phyloP scores from a whole-genome alignment of 2,888 invertebrate species.

The Lumbricus terrestris region DNA sequence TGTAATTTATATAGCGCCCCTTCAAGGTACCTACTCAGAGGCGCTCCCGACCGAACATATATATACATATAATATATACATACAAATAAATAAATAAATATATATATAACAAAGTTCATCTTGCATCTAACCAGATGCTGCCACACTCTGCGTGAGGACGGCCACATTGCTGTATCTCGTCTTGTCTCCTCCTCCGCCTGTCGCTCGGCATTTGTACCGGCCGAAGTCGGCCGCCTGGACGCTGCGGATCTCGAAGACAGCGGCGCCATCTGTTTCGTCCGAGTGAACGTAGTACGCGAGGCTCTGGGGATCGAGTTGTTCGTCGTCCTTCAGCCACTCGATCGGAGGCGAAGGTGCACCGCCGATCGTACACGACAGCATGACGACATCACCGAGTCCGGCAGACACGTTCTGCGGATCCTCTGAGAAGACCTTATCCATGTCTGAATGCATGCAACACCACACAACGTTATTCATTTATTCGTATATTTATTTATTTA shows the following conservation, averaged over 20 bases:
- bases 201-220: conserved; percentile 77
- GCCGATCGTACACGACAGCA: conserved; percentile 75
- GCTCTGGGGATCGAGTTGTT: conserved; percentile 62
- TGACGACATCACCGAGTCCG: conserved; percentile 78
- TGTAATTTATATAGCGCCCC: too few species aligned
- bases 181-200: conserved; percentile 67
- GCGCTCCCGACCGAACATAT: too few species aligned
- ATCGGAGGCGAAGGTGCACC: conserved; percentile 65
- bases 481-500: too few species aligned
- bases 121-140: not conserved
- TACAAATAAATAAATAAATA: too few species aligned
- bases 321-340: conserved; percentile 83
- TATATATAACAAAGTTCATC: too few species aligned
- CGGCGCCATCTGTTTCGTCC: conserved; percentile 61
- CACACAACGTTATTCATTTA: too few species aligned
- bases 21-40: too few species aligned
- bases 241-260: conserved; percentile 85
- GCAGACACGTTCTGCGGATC: conserved; percentile 74
- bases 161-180: conserved; percentile 63
- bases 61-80: too few species aligned
- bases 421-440: conserved; percentile 70
- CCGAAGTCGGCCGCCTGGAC: conserved; percentile 77
- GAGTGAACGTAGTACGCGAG: conserved; percentile 68
- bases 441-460: conserved; percentile 55
- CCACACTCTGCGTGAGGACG: conserved; percentile 45